phyloP scores from a whole-genome alignment of 2,888 invertebrate genomes.

The Ctena decussata region DNA sequence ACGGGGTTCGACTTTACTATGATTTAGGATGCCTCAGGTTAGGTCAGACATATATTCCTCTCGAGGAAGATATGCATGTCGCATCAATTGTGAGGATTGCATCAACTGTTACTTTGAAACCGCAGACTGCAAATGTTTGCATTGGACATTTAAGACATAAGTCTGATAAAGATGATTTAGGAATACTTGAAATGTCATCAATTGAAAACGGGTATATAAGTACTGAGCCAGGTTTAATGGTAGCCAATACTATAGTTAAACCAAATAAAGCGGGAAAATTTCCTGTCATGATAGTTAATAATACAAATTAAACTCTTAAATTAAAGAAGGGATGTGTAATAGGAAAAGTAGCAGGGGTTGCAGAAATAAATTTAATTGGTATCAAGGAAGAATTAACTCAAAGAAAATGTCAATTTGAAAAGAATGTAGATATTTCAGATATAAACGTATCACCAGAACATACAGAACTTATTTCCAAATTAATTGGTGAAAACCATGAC shows the following conservation, averaged over 20 bases:
- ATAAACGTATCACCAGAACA: background rate
- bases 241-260: background rate
- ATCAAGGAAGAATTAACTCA: background rate
- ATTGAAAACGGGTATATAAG: background rate
- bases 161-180: background rate
- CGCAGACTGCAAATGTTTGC: background rate
- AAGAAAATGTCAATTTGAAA: background rate
- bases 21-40: background rate
- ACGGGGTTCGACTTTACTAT: constrained; percentile 1
- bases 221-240: constrained; percentile 6
- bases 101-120: background rate
- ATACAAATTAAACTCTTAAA: background rate
- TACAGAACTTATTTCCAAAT: background rate
- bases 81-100: too few relatives aligned
- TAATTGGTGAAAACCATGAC: background rate
- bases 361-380: background rate
- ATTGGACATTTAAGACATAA: background rate
- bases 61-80: too few relatives aligned
- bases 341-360: background rate
- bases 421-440: background rate
- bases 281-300: constrained; percentile 16
- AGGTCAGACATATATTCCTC: background rate
- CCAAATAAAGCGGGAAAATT: background rate
- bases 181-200: background rate
- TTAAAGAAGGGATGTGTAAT: background rate